Percentiles rank a stretch among this genome's conserved stretches.
Conservation (phyloP, 2,797 vertebrate genomes). For the Poliocrania exsul region DNA sequence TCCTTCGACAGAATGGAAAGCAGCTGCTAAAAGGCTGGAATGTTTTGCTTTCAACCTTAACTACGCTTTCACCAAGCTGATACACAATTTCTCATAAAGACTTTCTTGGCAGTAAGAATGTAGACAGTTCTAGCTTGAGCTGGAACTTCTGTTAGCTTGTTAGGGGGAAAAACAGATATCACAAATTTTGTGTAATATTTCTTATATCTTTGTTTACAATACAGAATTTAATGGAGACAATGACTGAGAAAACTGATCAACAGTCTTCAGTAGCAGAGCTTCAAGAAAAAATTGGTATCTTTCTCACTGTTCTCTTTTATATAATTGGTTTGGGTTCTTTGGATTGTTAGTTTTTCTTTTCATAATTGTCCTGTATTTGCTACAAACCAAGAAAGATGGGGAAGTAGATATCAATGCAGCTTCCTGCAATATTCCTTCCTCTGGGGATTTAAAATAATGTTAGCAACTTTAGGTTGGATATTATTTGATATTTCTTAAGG, state of each 20-base stretch:
- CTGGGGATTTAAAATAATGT: background rate
- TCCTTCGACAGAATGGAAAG: background rate
- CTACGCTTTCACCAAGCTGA: background rate
- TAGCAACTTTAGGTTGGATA: background rate
- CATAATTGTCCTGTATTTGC: background rate
- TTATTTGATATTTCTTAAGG: background rate
- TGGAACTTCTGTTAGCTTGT: background rate
- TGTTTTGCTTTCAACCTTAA: background rate
- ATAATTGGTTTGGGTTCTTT: background rate
- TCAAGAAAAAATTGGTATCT: constrained; percentile 88
- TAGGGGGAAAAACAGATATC: background rate
- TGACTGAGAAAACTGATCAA: constrained; percentile 74
- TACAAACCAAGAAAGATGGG: background rate
- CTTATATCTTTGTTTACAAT: constrained; percentile 50
- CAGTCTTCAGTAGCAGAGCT: constrained; percentile 73
- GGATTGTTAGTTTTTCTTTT: background rate
- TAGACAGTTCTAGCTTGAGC: background rate
- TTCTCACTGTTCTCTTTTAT: background rate
- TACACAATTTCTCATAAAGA: background rate
- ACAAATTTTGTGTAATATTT: constrained; percentile 30
- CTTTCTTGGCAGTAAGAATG: background rate
- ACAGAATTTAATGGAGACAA: constrained; percentile 78
- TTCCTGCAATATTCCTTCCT: background rate
- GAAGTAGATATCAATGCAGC: background rate
- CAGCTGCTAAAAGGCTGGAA: background rate